Evolutionary conservation across 2,888 invertebrate species (phyloP).

Genomic region (Dynastes grantii): DNA sequence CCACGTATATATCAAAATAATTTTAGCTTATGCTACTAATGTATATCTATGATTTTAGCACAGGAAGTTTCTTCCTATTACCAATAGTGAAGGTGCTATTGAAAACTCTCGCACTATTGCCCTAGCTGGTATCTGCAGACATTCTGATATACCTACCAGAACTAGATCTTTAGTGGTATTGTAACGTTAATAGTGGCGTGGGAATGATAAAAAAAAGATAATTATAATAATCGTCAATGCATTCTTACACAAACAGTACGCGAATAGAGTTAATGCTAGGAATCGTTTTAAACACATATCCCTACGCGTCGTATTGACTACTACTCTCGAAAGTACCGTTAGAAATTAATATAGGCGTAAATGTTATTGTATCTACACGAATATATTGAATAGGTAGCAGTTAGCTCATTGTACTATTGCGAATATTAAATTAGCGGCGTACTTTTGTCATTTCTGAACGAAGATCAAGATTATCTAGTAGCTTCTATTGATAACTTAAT

Average conservation of each 20-base stretch:
- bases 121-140: too few species aligned
- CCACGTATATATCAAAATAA: too few species aligned
- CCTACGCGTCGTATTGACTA: not conserved
- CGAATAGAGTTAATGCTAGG: conserved; percentile 6
- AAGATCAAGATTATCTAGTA: conserved; percentile 4
- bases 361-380: not conserved
- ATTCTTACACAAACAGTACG: not conserved
- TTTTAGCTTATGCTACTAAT: too few species aligned
- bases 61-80: too few species aligned
- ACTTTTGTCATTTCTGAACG: not conserved
- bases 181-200: conserved; percentile 6
- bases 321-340: conserved; percentile 8
- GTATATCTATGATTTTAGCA: too few species aligned
- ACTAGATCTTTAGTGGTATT: not conserved
- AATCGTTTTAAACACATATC: conserved; percentile 9
- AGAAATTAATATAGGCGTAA: conserved; percentile 10
- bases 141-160: not conserved
- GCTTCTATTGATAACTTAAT: not conserved
- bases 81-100: too few species aligned
- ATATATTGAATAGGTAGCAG: not conserved
- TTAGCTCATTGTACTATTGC: not conserved
- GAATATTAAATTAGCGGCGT: conserved; percentile 1
- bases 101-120: too few species aligned
- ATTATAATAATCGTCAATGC: conserved; percentile 27
- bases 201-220: conserved; percentile 18